A percentile compares a stretch with the other conserved stretches of the same genome.
Evolutionary conservation across 2,888 invertebrate genomes (phyloP).

Genomic region (Heliconius charithonia): DNA sequence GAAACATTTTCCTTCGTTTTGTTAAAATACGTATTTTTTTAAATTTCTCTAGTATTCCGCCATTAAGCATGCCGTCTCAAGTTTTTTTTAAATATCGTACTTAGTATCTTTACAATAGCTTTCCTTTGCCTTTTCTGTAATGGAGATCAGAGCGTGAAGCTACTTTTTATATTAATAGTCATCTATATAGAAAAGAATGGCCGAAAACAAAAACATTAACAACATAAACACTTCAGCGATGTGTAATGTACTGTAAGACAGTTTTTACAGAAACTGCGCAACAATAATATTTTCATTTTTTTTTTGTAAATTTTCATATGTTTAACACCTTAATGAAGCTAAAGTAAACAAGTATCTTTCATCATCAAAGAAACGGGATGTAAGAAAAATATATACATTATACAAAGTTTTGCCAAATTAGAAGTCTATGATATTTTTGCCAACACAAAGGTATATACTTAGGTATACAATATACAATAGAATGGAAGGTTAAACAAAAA

Average conservation of each 20-base stretch:
- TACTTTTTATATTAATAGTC: background rate
- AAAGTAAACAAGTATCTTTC: background rate
- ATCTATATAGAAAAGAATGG: background rate
- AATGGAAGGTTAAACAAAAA: no score
- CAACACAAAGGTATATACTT: background rate
- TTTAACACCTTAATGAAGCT: constrained; percentile 10
- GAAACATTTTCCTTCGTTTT: no score
- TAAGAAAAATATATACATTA: constrained; percentile 9
- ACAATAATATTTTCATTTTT: background rate
- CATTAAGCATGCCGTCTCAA: no score
- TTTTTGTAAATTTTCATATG: background rate
- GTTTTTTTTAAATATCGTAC: background rate
- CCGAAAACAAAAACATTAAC: background rate
- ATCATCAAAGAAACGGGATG: constrained; percentile 1
- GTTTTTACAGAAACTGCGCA: background rate
- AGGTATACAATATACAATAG: no score
- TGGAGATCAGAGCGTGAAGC: background rate
- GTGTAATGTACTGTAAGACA: no score
- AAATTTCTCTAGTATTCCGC: background rate
- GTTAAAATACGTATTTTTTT: no score
- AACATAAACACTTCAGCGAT: background rate
- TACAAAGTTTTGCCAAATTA: background rate
- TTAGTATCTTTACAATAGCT: background rate
- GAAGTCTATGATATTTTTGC: background rate
- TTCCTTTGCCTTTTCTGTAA: background rate